phyloP scores from a whole-genome alignment of 2,888 invertebrate species.

The Brenthis hecate region DNA sequence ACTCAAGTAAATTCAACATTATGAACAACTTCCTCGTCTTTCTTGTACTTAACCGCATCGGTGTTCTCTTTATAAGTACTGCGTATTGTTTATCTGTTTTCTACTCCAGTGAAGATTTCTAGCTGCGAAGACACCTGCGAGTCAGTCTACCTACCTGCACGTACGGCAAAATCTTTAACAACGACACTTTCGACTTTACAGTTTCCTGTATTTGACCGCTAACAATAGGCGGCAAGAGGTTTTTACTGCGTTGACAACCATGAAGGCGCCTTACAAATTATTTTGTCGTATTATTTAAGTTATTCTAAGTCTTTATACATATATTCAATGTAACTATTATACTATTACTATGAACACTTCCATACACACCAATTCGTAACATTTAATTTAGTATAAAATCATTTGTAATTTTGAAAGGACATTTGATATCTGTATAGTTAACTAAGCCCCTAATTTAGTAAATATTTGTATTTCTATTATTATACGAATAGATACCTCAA shows the following conservation, averaged over 20 bases:
- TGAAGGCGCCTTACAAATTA: conserved; percentile 66
- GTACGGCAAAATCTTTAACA: conserved; percentile 69
- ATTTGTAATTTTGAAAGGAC: conserved; percentile 9
- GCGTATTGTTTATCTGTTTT: conserved; percentile 68
- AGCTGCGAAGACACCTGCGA: conserved; percentile 68
- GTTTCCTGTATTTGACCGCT: conserved; percentile 79
- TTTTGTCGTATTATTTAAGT: conserved; percentile 51
- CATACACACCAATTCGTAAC: conserved; percentile 12
- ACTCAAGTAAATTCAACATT: conserved; percentile 57
- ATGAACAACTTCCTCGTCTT: conserved; percentile 75
- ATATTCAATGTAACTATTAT: conserved; percentile 44
- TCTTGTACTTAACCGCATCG: conserved; percentile 59
- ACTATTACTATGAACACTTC: conserved; percentile 44
- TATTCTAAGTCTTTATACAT: conserved; percentile 55
- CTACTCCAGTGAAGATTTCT: conserved; percentile 47
- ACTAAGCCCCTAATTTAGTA: neutral
- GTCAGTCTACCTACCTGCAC: conserved; percentile 72
- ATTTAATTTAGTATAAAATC: conserved; percentile 23
- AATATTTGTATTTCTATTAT: neutral
- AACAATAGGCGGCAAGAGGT: conserved; percentile 76
- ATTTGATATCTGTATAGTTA: conserved; percentile 1
- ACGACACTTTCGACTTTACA: conserved; percentile 75
- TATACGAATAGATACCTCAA: neutral
- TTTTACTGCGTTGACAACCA: conserved; percentile 56
- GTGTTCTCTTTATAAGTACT: conserved; percentile 50